Percentiles rank a stretch among this genome's conserved stretches.
These are phyloP conservation scores for Podocnemis expansa DNA, from an alignment of 2,113 vertebrate genomes.

Conservation along the genomic window DNA sequence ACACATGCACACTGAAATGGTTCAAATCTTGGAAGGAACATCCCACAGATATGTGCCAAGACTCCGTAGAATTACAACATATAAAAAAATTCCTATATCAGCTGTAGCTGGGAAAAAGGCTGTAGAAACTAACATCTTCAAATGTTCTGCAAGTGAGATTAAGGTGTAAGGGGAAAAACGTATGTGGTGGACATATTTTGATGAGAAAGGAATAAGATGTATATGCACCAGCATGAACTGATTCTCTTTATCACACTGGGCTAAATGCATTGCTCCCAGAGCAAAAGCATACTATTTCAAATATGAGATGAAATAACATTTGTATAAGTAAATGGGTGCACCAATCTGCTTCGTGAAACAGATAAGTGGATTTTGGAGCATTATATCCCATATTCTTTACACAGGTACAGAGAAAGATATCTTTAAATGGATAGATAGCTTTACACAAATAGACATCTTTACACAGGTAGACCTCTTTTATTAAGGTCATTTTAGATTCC, in stretches of 20 bases:
- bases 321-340: not conserved
- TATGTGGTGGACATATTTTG: not conserved
- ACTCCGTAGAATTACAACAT: fast-evolving
- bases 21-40: not conserved
- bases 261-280: not conserved
- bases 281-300: not conserved
- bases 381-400: not conserved
- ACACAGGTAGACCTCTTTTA: not conserved
- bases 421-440: too few relatives aligned
- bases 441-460: too few relatives aligned
- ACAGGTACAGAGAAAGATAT: too few relatives aligned
- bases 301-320: not conserved
- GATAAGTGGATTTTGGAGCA: not conserved
- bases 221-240: fast-evolving
- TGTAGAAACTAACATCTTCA: slow-evolving; percentile 38
- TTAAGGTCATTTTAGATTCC: not conserved
- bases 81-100: not conserved
- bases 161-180: not conserved
- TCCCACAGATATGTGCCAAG: not conserved
- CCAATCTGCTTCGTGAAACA: not conserved
- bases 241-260: not conserved
- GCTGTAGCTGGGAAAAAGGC: not conserved
- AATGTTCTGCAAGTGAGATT: not conserved
- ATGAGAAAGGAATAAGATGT: slow-evolving; percentile 24
- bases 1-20: not conserved